A percentile compares a stretch with the other conserved stretches of the same genome.
phyloP scores from a whole-genome alignment of 2,797 vertebrate species.

The Huso huso region DNA sequence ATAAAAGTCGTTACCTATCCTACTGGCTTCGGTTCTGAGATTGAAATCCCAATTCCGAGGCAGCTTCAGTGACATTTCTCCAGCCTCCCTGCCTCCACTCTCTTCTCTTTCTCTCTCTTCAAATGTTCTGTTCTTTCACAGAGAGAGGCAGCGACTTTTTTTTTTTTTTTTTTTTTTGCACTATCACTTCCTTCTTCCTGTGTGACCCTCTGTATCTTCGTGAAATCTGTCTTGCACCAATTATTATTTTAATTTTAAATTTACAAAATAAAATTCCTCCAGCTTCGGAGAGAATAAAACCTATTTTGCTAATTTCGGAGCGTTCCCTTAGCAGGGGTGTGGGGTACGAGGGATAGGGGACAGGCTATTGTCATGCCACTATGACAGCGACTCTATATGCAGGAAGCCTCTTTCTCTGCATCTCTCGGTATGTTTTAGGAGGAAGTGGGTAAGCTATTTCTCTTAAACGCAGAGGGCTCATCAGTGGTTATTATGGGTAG shows the following conservation, averaged over 20 bases:
- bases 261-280: too few relatives aligned
- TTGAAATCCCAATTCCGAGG: constrained; percentile 90
- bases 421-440: neutral
- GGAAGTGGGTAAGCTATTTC: neutral
- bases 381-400: neutral
- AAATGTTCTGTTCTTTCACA: constrained; percentile 12
- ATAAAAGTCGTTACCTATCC: constrained; percentile 68
- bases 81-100: neutral
- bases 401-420: neutral
- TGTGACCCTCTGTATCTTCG: constrained; percentile 37
- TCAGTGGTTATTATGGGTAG: too few relatives aligned
- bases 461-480: too few relatives aligned
- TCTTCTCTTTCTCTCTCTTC: too few relatives aligned
- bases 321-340: too few relatives aligned
- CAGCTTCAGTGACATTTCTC: constrained; percentile 86
- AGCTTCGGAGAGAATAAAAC: too few relatives aligned
- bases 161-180: constrained; percentile 8
- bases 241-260: too few relatives aligned
- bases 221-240: constrained; percentile 23
- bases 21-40: constrained; percentile 70
- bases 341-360: too few relatives aligned
- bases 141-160: neutral
- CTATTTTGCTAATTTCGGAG: too few relatives aligned
- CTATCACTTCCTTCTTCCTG: constrained; percentile 64
- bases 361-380: neutral